Evolutionary conservation across 2,797 vertebrate species (phyloP).

Genomic region (Pipistrellus kuhlii): DNA sequence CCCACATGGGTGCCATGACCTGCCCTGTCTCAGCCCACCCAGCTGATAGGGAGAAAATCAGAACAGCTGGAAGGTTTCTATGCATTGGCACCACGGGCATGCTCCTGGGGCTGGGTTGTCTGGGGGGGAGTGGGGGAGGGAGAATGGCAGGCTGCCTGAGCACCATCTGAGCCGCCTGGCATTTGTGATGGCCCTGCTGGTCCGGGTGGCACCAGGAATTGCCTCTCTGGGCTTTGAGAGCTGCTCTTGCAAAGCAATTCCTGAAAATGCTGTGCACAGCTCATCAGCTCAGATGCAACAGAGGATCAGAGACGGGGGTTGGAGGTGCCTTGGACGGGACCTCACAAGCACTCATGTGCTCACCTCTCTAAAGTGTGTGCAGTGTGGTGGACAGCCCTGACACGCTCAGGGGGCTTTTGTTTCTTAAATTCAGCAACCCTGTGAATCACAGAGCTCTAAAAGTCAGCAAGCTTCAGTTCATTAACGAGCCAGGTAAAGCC

Average conservation of each 20-base stretch:
- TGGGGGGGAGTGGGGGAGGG: not conserved
- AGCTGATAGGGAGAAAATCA: not conserved
- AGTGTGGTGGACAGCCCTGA: not conserved
- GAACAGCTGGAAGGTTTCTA: not conserved
- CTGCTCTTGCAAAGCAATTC: not conserved
- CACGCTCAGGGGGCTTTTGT: not conserved
- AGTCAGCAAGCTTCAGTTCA: slow-evolving; percentile 25
- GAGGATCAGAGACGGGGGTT: not conserved
- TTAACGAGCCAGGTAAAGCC: not conserved
- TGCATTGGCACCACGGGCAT: not conserved
- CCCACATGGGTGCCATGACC: slow-evolving; percentile 45
- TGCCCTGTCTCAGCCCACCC: slow-evolving; percentile 35
- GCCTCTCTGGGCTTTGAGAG: not conserved
- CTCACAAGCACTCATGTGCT: not conserved
- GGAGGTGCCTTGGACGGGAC: accelerated
- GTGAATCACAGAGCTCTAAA: not conserved
- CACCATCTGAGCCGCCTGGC: slow-evolving; percentile 46
- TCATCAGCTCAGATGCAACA: not conserved
- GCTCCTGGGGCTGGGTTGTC: not conserved
- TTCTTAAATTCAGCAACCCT: not conserved
- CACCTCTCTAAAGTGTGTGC: not conserved
- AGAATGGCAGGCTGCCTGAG: not conserved
- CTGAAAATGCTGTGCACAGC: not conserved
- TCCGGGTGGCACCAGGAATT: accelerated
- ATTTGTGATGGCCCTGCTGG: not conserved